These are phyloP conservation scores for Eolophus roseicapilla DNA, from an alignment of 2,113 vertebrate genomes.

Conservation along the genomic window DNA sequence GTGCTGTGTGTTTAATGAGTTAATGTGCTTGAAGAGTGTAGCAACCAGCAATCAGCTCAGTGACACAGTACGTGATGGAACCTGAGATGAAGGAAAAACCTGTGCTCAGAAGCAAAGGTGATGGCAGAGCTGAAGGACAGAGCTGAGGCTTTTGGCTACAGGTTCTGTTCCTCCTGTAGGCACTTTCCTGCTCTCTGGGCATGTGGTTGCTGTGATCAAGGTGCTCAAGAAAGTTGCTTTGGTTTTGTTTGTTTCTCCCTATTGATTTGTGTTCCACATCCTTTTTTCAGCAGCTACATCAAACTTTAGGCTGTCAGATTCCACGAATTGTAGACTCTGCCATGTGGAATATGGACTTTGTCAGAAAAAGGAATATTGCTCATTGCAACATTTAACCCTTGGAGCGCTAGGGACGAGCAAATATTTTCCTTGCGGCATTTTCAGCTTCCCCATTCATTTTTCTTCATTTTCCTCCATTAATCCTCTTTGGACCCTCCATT, in stretches of 20 bases:
- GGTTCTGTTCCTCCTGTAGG: not conserved
- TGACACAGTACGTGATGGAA: rapidly evolving
- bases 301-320: not conserved
- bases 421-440: not conserved
- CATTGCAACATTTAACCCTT: not conserved
- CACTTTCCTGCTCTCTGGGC: rapidly evolving
- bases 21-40: not conserved
- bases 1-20: not conserved
- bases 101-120: not conserved
- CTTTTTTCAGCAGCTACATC: not conserved
- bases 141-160: rapidly evolving
- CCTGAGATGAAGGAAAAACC: not conserved
- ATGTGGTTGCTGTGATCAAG: not conserved
- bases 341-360: not conserved
- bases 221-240: not conserved
- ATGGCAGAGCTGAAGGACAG: not conserved
- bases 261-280: not conserved
- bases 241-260: not conserved
- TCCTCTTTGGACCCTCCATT: not conserved
- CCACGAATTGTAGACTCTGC: not conserved
- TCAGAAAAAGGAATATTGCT: not conserved
- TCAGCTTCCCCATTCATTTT: not conserved
- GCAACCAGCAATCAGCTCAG: not conserved
- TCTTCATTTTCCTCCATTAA: not conserved
- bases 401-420: not conserved